A percentile compares a stretch with the other conserved stretches of the same genome.
Conservation (phyloP, 2,888 invertebrate species). For the Atrina japonica region DNA sequence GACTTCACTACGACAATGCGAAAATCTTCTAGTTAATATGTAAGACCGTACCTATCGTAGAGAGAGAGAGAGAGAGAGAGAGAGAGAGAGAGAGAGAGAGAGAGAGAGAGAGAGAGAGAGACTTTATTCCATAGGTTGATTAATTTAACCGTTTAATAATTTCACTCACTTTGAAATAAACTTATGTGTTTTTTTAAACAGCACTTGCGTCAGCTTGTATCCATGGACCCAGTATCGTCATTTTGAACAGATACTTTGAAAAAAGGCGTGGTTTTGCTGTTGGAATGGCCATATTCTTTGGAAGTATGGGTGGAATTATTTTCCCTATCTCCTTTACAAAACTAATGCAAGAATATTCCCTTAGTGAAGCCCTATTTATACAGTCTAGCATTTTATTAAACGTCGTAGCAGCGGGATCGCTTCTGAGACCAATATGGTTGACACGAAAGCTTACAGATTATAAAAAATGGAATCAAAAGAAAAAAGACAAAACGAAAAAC, state of each 20-base stretch:
- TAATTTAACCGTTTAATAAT: too few relatives aligned
- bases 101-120: too few relatives aligned
- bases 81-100: too few relatives aligned
- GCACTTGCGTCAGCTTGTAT: constrained; percentile 26
- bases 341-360: constrained; percentile 10
- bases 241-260: constrained; percentile 32
- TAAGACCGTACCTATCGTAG: too few relatives aligned
- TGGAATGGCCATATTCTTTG: constrained; percentile 19
- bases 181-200: background rate
- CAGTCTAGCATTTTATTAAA: constrained; percentile 25
- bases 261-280: constrained; percentile 29
- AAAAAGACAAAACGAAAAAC: background rate
- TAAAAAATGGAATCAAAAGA: background rate
- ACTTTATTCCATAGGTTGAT: too few relatives aligned
- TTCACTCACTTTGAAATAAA: too few relatives aligned
- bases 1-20: too few relatives aligned
- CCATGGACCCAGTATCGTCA: constrained; percentile 27
- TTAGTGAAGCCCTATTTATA: constrained; percentile 26
- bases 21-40: too few relatives aligned
- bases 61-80: too few relatives aligned
- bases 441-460: background rate
- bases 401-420: constrained; percentile 7
- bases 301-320: constrained; percentile 25
- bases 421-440: constrained; percentile 21
- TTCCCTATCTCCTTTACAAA: constrained; percentile 19